These are phyloP conservation scores for Lamellibrachia columna DNA, from an alignment of 2,888 invertebrate genomes.

Conservation along the genomic window DNA sequence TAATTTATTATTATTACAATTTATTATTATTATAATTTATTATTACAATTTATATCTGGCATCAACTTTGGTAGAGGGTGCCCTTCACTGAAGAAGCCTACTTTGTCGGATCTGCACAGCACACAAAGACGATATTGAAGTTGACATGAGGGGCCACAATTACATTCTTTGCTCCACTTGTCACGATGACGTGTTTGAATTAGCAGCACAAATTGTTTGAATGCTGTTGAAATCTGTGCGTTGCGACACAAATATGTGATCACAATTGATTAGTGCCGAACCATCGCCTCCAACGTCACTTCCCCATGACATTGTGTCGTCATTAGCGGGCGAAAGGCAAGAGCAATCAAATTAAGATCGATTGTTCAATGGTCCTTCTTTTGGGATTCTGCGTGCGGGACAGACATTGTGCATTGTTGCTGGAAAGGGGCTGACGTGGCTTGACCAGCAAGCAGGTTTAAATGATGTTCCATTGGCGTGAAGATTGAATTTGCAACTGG, in stretches of 20 bases:
- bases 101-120: background rate
- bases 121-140: background rate
- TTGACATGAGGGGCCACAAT: background rate
- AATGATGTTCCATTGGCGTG: conserved; percentile 3
- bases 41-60: background rate
- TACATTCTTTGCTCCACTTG: conserved; percentile 5
- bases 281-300: background rate
- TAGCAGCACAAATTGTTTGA: conserved; percentile 6
- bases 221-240: background rate
- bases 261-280: conserved; percentile 3
- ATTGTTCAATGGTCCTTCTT: background rate
- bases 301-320: background rate
- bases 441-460: background rate
- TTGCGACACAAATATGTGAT: background rate
- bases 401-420: background rate
- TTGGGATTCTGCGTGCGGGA: background rate
- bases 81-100: background rate
- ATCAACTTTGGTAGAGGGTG: background rate
- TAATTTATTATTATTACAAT: too few species aligned
- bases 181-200: conserved; percentile 16
- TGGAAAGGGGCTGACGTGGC: background rate
- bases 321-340: background rate
- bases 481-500: conserved; percentile 16
- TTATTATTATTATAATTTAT: too few species aligned
- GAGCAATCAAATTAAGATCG: conserved; percentile 5